Percentiles rank a stretch among this genome's conserved stretches.
phyloP scores from a whole-genome alignment of 2,797 vertebrate species.

The Acestrorhynchus altus region DNA sequence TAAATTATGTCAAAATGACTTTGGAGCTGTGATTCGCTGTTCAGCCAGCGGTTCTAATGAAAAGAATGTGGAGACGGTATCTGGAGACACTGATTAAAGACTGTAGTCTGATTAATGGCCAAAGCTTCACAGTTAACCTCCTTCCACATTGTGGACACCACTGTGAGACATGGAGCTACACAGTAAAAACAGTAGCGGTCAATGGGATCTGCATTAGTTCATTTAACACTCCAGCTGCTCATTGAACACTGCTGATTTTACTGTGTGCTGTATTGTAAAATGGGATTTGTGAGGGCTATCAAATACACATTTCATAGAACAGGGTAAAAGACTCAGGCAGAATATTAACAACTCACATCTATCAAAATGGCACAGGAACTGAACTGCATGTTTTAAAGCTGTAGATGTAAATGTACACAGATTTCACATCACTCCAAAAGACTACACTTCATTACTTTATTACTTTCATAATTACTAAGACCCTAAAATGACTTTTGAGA shows the following conservation, averaged over 20 bases:
- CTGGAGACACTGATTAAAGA: neutral
- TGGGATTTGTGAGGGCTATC: conserved; percentile 42
- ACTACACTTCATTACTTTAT: too few relatives aligned
- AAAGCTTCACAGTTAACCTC: conserved; percentile 4
- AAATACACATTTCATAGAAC: conserved; percentile 25
- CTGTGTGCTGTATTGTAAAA: conserved; percentile 24
- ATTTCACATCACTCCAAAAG: too few relatives aligned
- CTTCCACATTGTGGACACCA: neutral
- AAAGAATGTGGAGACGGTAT: neutral
- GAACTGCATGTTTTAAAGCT: neutral
- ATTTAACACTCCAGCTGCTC: conserved; percentile 43
- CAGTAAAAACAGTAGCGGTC: conserved; percentile 29
- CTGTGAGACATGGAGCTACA: neutral
- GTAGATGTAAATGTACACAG: neutral
- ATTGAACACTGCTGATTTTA: conserved; percentile 42
- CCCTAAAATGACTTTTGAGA: too few relatives aligned
- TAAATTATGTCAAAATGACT: neutral
- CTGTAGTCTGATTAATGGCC: conserved; percentile 40
- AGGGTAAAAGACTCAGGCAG: neutral
- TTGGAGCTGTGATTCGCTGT: neutral
- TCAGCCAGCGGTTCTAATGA: neutral
- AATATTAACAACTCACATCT: conserved; percentile 30
- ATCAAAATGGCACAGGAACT: conserved; percentile 13
- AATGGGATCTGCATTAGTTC: conserved; percentile 37
- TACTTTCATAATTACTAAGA: too few relatives aligned